phyloP scores from a whole-genome alignment of 2,797 vertebrate genomes.

The Anguilla anguilla region DNA sequence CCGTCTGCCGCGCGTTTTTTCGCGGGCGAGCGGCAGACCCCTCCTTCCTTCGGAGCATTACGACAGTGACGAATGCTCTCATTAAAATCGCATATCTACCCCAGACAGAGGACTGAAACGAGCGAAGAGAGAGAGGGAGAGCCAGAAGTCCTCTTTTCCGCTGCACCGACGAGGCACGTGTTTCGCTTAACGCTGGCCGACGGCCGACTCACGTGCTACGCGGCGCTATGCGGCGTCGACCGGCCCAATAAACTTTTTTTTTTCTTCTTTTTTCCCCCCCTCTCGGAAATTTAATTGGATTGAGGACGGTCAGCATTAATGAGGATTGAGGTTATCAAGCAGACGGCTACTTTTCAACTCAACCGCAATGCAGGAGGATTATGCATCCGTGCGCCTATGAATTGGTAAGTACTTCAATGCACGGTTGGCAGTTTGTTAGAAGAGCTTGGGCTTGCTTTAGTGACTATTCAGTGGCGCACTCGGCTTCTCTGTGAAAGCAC shows the following conservation, averaged over 20 bases:
- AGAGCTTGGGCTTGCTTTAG: background rate
- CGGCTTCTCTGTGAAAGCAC: background rate
- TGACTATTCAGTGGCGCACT: background rate
- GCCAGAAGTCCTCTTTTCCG: conserved; percentile 22
- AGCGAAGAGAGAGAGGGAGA: background rate
- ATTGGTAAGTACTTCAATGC: background rate
- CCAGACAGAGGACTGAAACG: conserved; percentile 19
- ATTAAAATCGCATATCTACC: conserved; percentile 56
- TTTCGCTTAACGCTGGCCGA: conserved; percentile 28
- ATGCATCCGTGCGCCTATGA: background rate
- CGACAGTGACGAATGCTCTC: conserved; percentile 56
- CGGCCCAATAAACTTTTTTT: conserved; percentile 51
- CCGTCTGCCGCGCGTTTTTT: background rate
- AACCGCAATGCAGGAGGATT: background rate
- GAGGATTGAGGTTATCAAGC: background rate
- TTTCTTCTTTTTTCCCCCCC: conserved; percentile 1
- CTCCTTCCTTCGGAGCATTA: conserved; percentile 2
- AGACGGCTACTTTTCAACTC: conserved; percentile 2
- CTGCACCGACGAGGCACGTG: background rate
- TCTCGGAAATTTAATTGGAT: conserved; percentile 41
- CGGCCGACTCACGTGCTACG: conserved; percentile 10
- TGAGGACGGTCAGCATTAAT: conserved; percentile 43
- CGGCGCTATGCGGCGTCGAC: conserved; percentile 31
- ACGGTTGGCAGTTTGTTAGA: background rate
- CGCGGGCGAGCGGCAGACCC: background rate